Conservation (phyloP, 2,113 vertebrate genomes). For the Malurus elegans region DNA sequence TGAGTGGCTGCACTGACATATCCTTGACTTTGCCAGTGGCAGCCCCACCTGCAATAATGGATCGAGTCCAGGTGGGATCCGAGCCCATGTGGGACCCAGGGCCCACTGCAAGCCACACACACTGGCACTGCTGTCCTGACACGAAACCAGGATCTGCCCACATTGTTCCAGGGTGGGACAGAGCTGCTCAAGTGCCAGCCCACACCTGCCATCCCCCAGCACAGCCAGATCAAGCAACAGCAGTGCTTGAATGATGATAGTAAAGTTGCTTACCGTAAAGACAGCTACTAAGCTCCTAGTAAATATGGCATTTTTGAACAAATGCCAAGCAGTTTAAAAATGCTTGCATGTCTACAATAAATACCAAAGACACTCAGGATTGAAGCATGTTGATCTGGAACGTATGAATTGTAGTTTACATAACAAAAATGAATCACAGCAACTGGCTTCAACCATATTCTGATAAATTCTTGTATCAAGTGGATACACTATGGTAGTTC, state of each 20-base stretch:
- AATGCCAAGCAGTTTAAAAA: neutral
- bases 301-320: neutral
- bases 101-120: neutral
- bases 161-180: neutral
- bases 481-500: neutral
- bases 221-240: neutral
- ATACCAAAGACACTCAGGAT: neutral
- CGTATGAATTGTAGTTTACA: neutral
- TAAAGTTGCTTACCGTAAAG: neutral
- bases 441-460: neutral
- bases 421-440: neutral
- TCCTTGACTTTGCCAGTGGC: neutral
- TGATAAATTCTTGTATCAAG: neutral
- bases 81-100: neutral
- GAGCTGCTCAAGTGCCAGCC: accelerated
- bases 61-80: neutral
- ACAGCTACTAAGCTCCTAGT: neutral
- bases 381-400: neutral
- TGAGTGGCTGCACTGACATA: neutral
- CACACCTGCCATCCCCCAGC: neutral
- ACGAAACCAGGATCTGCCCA: neutral
- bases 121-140: neutral
- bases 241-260: neutral
- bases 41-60: accelerated
- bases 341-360: neutral